phyloP scores from a whole-genome alignment of 1,140 invertebrate genomes.

The Drosophila ananassae region DNA sequence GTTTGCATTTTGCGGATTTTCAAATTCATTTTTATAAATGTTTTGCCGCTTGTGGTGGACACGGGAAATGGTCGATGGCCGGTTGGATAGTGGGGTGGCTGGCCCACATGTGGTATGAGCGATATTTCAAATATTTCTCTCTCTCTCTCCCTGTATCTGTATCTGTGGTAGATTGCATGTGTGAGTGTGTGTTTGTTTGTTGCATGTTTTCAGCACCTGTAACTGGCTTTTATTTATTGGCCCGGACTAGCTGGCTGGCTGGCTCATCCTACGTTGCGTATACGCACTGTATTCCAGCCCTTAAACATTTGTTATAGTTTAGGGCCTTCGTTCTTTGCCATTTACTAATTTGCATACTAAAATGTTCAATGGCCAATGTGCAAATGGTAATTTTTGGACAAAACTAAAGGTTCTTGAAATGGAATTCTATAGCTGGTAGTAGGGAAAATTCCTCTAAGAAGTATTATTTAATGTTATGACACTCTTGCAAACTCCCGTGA shows the following conservation, averaged over 20 bases:
- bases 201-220: conserved; percentile 61
- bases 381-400: neutral
- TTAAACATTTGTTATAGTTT: conserved; percentile 33
- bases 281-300: conserved; percentile 52
- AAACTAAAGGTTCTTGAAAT: neutral
- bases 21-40: conserved; percentile 77
- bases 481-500: conserved; percentile 18
- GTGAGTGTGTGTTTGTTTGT: neutral
- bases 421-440: neutral
- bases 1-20: conserved; percentile 72
- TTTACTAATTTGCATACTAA: conserved; percentile 40
- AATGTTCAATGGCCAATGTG: conserved; percentile 8
- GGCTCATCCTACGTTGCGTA: conserved; percentile 49
- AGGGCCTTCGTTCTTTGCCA: conserved; percentile 3
- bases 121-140: conserved; percentile 59
- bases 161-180: conserved; percentile 4
- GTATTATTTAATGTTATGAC: conserved; percentile 24
- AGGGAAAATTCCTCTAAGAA: neutral
- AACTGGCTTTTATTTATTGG: conserved; percentile 54
- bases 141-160: neutral
- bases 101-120: conserved; percentile 64
- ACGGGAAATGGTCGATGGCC: neutral
- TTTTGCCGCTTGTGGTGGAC: conserved; percentile 66
- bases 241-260: neutral
- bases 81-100: conserved; percentile 5